A percentile compares a stretch with the other conserved stretches of the same genome.
Evolutionary conservation across 2,888 invertebrate genomes (phyloP).

Genomic region (Tetropium fuscum): DNA sequence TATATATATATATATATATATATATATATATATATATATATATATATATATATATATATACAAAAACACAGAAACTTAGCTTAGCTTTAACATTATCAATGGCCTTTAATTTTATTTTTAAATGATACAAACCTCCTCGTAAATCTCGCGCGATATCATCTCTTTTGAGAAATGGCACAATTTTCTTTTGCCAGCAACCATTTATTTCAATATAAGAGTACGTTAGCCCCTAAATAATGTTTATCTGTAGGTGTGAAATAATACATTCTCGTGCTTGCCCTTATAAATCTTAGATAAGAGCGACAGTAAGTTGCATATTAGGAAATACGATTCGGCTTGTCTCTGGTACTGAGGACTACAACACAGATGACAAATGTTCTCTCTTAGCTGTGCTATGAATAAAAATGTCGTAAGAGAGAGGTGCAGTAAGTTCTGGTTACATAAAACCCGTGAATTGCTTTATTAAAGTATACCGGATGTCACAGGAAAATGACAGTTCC

Average conservation of each 20-base stretch:
- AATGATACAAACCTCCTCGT: not conserved
- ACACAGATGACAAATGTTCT: too few relatives aligned
- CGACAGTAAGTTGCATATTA: slow-evolving; percentile 17
- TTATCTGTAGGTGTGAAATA: slow-evolving; percentile 14
- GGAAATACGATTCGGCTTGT: slow-evolving; percentile 4
- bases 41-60: too few relatives aligned
- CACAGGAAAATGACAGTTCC: too few relatives aligned
- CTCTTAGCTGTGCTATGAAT: too few relatives aligned
- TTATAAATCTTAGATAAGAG: slow-evolving; percentile 15
- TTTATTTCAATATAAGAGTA: slow-evolving; percentile 15
- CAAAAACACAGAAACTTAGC: too few relatives aligned
- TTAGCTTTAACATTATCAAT: too few relatives aligned
- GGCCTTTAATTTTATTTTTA: not conserved
- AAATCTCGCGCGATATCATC: not conserved
- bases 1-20: too few relatives aligned
- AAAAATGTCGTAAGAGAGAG: too few relatives aligned
- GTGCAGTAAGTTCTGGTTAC: too few relatives aligned
- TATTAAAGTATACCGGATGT: too few relatives aligned
- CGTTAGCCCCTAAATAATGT: slow-evolving; percentile 8
- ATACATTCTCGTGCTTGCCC: slow-evolving; percentile 6
- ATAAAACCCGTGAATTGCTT: too few relatives aligned
- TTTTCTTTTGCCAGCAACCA: not conserved
- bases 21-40: too few relatives aligned
- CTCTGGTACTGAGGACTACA: not conserved
- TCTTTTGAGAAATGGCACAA: slow-evolving; percentile 4